These are phyloP conservation scores for Mantis religiosa DNA, from an alignment of 2,888 invertebrate genomes.

Conservation along the genomic window DNA sequence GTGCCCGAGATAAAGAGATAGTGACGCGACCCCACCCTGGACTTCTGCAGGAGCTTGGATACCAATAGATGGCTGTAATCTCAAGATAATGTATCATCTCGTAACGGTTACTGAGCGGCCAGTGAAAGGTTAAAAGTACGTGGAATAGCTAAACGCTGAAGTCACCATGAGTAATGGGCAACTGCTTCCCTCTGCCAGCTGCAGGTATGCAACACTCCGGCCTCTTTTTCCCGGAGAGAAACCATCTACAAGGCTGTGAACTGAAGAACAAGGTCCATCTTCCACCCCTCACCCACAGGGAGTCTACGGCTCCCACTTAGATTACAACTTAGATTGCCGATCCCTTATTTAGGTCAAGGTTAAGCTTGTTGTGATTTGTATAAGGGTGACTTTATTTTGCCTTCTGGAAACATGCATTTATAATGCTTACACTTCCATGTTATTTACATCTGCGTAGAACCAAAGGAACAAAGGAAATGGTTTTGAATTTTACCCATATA, in stretches of 20 bases:
- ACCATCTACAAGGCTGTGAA: neutral
- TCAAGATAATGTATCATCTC: neutral
- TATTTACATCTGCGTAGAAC: no score
- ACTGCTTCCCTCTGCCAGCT: neutral
- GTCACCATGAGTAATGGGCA: neutral
- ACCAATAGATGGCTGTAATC: neutral
- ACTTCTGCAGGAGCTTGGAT: neutral
- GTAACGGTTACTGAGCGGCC: neutral
- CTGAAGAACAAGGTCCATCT: no score
- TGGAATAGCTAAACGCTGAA: neutral
- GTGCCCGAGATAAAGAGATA: neutral
- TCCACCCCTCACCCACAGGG: no score
- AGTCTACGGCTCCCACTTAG: no score
- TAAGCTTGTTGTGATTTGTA: no score
- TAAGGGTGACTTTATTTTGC: no score
- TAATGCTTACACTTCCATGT: no score
- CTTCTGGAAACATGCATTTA: no score
- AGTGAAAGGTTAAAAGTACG: neutral
- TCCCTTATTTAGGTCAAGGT: no score
- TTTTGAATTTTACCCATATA: no score
- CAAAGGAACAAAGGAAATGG: no score
- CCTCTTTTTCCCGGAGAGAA: neutral
- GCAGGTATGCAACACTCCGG: neutral
- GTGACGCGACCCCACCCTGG: neutral
- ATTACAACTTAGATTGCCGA: no score